Evolutionary conservation across 2,113 vertebrate species (phyloP).

Genomic region (Sula dactylatra): DNA sequence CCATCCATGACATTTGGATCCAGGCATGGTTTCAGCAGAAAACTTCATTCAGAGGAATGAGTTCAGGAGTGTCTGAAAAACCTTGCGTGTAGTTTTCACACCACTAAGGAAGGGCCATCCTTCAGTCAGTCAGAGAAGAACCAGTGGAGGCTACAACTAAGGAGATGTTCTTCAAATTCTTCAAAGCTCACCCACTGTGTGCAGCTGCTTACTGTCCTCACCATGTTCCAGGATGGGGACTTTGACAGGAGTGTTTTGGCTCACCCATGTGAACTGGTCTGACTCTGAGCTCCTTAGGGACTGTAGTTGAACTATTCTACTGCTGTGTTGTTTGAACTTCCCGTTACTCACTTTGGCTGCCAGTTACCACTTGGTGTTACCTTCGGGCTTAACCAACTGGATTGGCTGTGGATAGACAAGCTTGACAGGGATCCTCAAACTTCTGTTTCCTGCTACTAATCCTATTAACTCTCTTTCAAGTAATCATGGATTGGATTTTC

Average conservation of each 20-base stretch:
- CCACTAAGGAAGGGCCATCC: not conserved
- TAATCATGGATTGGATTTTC: slow-evolving; percentile 54
- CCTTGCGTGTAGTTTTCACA: not conserved
- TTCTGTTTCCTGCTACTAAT: slow-evolving; percentile 50
- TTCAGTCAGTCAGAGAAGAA: not conserved
- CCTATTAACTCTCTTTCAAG: slow-evolving; percentile 44
- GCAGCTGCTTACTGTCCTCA: not conserved
- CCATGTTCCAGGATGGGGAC: not conserved
- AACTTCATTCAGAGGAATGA: not conserved
- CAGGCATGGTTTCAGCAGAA: not conserved
- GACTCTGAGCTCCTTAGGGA: not conserved
- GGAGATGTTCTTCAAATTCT: not conserved
- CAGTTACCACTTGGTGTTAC: not conserved
- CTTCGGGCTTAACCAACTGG: not conserved
- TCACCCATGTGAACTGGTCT: not conserved
- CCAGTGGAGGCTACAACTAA: not conserved
- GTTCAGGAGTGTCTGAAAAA: not conserved
- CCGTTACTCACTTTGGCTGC: not conserved
- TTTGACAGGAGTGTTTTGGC: not conserved
- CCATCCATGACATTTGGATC: not conserved
- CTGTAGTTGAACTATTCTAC: not conserved
- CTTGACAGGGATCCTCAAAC: slow-evolving; percentile 3
- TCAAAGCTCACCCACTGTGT: not conserved
- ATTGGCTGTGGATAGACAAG: not conserved
- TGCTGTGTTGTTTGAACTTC: not conserved